A percentile compares a stretch with the other conserved stretches of the same genome.
phyloP scores from a whole-genome alignment of 2,888 invertebrate species.

The Volucella inflata region DNA sequence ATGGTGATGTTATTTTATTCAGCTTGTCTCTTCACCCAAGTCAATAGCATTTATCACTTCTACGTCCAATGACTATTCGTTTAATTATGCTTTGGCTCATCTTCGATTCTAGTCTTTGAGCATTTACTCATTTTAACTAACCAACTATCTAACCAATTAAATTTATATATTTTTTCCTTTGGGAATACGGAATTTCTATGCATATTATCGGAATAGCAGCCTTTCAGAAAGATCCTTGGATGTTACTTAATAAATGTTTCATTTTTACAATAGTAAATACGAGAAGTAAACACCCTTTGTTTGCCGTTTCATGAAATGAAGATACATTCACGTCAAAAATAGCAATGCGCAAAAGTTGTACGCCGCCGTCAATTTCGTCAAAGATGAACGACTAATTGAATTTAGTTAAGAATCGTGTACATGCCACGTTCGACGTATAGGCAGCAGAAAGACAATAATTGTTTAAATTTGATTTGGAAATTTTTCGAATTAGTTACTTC shows the following conservation, averaged over 20 bases:
- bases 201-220: background rate
- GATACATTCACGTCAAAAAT: constrained; percentile 53
- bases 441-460: constrained; percentile 67
- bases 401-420: constrained; percentile 73
- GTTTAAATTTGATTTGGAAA: constrained; percentile 75
- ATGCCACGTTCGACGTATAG: constrained; percentile 58
- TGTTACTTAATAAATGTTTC: constrained; percentile 2
- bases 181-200: constrained; percentile 24
- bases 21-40: constrained; percentile 22
- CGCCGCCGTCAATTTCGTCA: constrained; percentile 72
- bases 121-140: background rate
- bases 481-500: constrained; percentile 74
- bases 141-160: constrained; percentile 5
- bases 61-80: constrained; percentile 23
- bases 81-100: constrained; percentile 44
- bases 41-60: constrained; percentile 55
- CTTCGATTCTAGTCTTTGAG: constrained; percentile 35
- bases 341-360: constrained; percentile 74
- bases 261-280: constrained; percentile 38
- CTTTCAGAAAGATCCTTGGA: constrained; percentile 6
- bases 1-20: constrained; percentile 57
- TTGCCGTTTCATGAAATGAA: constrained; percentile 57
- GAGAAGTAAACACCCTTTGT: constrained; percentile 57
- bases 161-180: background rate
- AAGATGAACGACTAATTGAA: constrained; percentile 75